A percentile compares a stretch with the other conserved stretches of the same genome.
Conservation (phyloP, 2,888 invertebrate genomes). For the Kryphioiulus occultus region DNA sequence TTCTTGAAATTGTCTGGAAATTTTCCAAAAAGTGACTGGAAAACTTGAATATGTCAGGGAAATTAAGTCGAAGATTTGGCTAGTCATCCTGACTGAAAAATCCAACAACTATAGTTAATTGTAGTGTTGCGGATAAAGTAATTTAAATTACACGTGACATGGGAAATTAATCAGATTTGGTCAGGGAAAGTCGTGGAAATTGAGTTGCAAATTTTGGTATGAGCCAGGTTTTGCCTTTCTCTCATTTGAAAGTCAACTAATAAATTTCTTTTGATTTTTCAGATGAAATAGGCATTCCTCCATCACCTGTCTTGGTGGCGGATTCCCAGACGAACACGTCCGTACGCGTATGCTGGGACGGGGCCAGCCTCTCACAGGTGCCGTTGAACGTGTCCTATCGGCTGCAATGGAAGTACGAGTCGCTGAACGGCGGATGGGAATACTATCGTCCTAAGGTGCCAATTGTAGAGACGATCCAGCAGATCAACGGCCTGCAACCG, state of each 20-base stretch:
- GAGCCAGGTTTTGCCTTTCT: conserved; percentile 54
- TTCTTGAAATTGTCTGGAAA: too few relatives aligned
- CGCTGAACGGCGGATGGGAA: conserved; percentile 75
- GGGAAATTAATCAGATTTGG: too few relatives aligned
- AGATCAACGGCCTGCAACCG: conserved; percentile 79
- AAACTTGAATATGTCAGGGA: too few relatives aligned
- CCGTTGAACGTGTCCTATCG: conserved; percentile 67
- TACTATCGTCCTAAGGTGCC: conserved; percentile 67
- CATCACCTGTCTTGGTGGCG: conserved; percentile 78
- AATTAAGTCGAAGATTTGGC: too few relatives aligned
- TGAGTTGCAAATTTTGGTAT: conserved; percentile 55
- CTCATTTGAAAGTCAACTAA: neutral
- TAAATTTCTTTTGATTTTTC: neutral
- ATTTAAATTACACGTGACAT: too few relatives aligned
- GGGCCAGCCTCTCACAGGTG: conserved; percentile 61
- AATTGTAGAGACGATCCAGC: conserved; percentile 55
- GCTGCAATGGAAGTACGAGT: conserved; percentile 75
- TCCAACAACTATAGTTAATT: too few relatives aligned
- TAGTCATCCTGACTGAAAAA: too few relatives aligned
- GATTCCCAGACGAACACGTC: conserved; percentile 79
- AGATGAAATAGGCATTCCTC: conserved; percentile 74
- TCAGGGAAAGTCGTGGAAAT: too few relatives aligned
- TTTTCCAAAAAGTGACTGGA: too few relatives aligned
- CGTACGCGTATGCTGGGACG: conserved; percentile 78
- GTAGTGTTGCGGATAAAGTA: too few relatives aligned